These are phyloP conservation scores for Dromaius novaehollandiae DNA, from an alignment of 2,113 vertebrate genomes.

Conservation along the genomic window DNA sequence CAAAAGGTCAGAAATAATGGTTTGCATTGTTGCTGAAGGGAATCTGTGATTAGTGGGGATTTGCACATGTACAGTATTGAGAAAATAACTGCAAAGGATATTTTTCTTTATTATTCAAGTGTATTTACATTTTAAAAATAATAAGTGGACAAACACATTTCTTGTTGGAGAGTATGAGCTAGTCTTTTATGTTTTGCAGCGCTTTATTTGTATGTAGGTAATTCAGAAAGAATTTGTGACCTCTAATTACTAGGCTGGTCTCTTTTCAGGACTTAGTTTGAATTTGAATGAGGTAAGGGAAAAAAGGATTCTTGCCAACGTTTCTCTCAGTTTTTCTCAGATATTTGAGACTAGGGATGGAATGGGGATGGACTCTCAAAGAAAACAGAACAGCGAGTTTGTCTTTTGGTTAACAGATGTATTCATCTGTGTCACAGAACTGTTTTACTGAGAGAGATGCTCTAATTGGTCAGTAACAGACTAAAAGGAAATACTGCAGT, in stretches of 20 bases:
- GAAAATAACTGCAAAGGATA: background rate
- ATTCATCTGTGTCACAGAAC: background rate
- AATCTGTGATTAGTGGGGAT: background rate
- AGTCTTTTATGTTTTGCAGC: background rate
- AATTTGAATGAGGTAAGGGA: background rate
- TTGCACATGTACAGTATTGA: background rate
- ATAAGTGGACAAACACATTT: background rate
- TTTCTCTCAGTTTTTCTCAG: background rate
- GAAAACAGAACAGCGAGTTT: background rate
- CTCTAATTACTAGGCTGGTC: background rate
- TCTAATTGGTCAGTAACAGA: background rate
- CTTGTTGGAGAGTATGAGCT: background rate
- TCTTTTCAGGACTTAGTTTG: background rate
- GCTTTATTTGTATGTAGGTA: background rate
- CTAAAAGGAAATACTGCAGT: background rate
- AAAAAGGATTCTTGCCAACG: background rate
- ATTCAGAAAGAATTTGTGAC: background rate
- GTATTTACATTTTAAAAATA: background rate
- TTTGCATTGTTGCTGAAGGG: background rate
- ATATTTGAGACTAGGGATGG: background rate
- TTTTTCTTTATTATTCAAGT: background rate
- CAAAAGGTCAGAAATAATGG: conserved; percentile 21
- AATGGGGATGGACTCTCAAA: background rate
- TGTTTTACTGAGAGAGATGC: background rate
- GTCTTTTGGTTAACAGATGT: background rate